A percentile compares a stretch with the other conserved stretches of the same genome.
These are phyloP conservation scores for Psittacula derbiana DNA, from an alignment of 2,797 vertebrate genomes.

Conservation along the genomic window DNA sequence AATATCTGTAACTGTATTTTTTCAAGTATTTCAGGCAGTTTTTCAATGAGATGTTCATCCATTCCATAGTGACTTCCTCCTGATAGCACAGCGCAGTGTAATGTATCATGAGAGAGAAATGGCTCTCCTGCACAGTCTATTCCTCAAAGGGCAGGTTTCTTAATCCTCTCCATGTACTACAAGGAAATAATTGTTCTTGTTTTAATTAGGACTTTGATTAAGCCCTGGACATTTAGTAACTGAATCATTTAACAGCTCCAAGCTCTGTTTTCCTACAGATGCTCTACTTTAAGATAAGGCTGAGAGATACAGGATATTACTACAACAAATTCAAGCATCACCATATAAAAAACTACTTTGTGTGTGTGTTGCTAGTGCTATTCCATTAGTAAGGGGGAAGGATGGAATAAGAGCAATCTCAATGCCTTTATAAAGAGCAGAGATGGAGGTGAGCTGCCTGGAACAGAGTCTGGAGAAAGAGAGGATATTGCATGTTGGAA, in stretches of 20 bases:
- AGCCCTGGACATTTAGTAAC: background rate
- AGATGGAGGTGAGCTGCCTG: background rate
- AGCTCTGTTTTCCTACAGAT: background rate
- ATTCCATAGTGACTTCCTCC: background rate
- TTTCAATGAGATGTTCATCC: background rate
- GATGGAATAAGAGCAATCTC: background rate
- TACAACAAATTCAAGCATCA: background rate
- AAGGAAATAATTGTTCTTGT: constrained; percentile 8
- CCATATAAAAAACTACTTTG: fast-evolving
- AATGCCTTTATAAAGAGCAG: background rate
- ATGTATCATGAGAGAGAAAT: background rate
- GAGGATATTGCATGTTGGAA: background rate
- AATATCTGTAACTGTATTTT: background rate
- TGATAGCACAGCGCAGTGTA: background rate
- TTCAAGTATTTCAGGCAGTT: background rate
- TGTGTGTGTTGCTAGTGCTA: background rate
- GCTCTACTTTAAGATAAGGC: background rate
- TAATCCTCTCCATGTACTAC: background rate
- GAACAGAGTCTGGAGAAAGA: background rate
- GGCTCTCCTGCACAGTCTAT: background rate
- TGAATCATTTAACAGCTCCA: background rate
- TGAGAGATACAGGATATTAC: background rate
- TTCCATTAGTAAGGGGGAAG: background rate
- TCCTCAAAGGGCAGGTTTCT: background rate
- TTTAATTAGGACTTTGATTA: constrained; percentile 4